Percentiles rank a stretch among this genome's conserved stretches.
phyloP scores from a whole-genome alignment of 2,888 invertebrate genomes.

The Rhagophthalmus giganteus region DNA sequence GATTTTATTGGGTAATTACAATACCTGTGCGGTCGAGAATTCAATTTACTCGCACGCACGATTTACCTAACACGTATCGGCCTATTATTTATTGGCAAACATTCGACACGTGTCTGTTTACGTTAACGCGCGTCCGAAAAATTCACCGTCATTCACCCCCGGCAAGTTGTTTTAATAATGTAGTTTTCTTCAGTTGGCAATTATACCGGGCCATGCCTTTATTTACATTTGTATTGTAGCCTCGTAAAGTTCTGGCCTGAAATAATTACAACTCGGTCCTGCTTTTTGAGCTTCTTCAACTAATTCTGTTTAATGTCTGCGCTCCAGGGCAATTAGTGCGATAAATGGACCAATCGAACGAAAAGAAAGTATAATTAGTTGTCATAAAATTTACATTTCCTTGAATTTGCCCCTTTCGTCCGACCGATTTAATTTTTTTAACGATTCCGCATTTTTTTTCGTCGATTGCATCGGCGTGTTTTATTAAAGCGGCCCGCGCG shows the following conservation, averaged over 20 bases:
- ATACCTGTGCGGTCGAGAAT: not conserved
- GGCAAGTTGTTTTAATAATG: too few species aligned
- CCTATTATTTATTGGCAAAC: too few species aligned
- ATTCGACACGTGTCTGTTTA: too few species aligned
- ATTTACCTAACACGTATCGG: not conserved
- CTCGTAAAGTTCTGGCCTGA: not conserved
- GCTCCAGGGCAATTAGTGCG: not conserved
- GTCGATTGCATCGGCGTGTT: too few species aligned
- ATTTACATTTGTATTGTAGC: not conserved
- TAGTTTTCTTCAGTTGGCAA: not conserved
- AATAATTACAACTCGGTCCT: not conserved
- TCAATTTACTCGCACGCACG: not conserved
- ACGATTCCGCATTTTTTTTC: too few species aligned
- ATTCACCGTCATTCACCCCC: too few species aligned
- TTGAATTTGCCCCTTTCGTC: not conserved
- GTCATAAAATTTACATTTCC: not conserved
- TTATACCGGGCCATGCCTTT: not conserved
- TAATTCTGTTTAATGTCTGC: not conserved
- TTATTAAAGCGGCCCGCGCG: too few species aligned
- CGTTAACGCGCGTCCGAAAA: too few species aligned
- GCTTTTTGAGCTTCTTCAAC: not conserved
- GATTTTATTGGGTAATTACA: not conserved
- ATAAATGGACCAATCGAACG: not conserved
- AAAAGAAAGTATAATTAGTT: not conserved
- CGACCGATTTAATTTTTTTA: too few species aligned